Conservation (phyloP, 2,797 vertebrate genomes). For the Vireo griseus region DNA sequence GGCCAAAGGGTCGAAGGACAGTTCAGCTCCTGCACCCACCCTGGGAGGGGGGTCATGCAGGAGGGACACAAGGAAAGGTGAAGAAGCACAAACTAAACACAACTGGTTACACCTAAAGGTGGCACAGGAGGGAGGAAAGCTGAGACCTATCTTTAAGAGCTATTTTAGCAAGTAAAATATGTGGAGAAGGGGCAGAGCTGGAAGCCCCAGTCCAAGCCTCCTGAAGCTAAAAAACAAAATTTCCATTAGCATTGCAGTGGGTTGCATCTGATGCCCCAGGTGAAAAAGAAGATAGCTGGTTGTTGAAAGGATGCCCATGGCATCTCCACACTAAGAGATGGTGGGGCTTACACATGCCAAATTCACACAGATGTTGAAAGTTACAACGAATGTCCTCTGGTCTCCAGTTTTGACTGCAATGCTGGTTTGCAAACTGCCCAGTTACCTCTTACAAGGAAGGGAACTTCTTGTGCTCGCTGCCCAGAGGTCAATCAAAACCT, state of each 20-base stretch:
- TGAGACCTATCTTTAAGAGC: background rate
- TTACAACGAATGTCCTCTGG: background rate
- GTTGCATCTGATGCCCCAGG: background rate
- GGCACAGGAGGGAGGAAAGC: background rate
- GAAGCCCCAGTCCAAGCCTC: background rate
- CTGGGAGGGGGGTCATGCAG: background rate
- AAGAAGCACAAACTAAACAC: background rate
- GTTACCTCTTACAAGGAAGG: background rate
- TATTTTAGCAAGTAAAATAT: background rate
- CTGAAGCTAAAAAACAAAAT: background rate
- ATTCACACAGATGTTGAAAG: background rate
- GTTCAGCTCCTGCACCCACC: background rate
- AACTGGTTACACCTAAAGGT: background rate
- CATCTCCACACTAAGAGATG: background rate
- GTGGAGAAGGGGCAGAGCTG: background rate
- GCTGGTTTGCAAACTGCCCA: background rate
- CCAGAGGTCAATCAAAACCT: background rate
- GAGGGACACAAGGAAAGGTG: background rate
- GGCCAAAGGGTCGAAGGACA: background rate
- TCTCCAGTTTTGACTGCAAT: background rate
- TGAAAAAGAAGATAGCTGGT: background rate
- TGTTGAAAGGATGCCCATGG: background rate
- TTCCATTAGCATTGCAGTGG: background rate
- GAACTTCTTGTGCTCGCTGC: background rate
- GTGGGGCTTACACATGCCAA: background rate